A percentile compares a stretch with the other conserved stretches of the same genome.
phyloP scores from a whole-genome alignment of 2,888 invertebrate species.

The Himalopsyche kuldschensis region DNA sequence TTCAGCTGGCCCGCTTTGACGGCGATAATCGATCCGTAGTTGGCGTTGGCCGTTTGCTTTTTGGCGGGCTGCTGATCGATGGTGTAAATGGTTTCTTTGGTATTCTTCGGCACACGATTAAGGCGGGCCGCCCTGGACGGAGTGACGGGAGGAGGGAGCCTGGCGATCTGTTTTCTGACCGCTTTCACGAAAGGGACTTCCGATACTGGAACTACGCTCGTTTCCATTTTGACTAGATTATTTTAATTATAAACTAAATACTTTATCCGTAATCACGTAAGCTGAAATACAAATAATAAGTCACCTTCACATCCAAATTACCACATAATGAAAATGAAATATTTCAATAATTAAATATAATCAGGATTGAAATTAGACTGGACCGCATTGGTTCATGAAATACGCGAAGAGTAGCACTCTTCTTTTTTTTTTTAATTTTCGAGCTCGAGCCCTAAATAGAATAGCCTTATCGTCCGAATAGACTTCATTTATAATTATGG shows the following conservation, averaged over 20 bases:
- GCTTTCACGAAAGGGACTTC: conserved; percentile 39
- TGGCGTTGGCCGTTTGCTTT: not conserved
- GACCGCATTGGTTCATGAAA: too few relatives aligned
- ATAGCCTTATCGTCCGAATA: too few relatives aligned
- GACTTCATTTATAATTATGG: too few relatives aligned
- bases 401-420: too few relatives aligned
- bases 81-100: not conserved
- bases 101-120: not conserved
- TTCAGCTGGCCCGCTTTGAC: not conserved
- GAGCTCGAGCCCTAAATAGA: too few relatives aligned
- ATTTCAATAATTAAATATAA: too few relatives aligned
- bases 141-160: not conserved
- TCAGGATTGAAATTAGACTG: too few relatives aligned
- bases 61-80: not conserved
- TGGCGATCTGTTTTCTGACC: conserved; percentile 30
- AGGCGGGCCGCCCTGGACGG: not conserved
- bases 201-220: conserved; percentile 16
- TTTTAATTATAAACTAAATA: not conserved
- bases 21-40: not conserved
- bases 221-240: not conserved
- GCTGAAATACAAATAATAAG: too few relatives aligned
- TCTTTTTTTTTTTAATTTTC: too few relatives aligned
- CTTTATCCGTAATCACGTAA: not conserved
- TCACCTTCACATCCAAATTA: too few relatives aligned
- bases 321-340: too few relatives aligned